Conservation (phyloP, 2,888 invertebrate genomes). For the Lamellibrachia columna region DNA sequence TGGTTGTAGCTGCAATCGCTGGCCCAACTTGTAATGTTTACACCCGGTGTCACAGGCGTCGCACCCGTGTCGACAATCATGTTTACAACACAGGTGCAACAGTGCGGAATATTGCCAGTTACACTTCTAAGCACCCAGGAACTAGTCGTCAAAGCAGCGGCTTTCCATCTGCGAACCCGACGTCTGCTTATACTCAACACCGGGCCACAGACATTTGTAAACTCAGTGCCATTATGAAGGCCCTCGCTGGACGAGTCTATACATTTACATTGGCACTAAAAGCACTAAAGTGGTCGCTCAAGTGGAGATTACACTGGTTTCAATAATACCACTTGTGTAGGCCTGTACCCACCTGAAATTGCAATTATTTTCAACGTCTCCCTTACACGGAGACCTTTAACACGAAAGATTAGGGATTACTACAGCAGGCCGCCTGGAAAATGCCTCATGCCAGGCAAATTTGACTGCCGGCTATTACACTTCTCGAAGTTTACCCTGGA, state of each 20-base stretch:
- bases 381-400: neutral
- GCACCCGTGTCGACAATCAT: neutral
- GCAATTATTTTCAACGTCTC: neutral
- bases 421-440: neutral
- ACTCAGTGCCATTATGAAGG: neutral
- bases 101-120: neutral
- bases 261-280: constrained; percentile 16
- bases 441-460: neutral
- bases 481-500: neutral
- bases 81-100: neutral
- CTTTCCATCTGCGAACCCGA: neutral
- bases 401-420: neutral
- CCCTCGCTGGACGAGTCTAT: neutral
- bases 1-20: neutral
- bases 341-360: neutral
- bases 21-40: neutral
- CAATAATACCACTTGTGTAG: neutral
- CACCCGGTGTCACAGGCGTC: neutral
- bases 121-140: neutral
- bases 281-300: neutral
- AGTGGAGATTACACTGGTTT: neutral
- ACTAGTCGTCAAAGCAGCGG: neutral
- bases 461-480: neutral
- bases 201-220: neutral
- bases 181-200: too few species aligned